phyloP scores from a whole-genome alignment of 2,113 vertebrate genomes.

The Opisthocomus hoazin region DNA sequence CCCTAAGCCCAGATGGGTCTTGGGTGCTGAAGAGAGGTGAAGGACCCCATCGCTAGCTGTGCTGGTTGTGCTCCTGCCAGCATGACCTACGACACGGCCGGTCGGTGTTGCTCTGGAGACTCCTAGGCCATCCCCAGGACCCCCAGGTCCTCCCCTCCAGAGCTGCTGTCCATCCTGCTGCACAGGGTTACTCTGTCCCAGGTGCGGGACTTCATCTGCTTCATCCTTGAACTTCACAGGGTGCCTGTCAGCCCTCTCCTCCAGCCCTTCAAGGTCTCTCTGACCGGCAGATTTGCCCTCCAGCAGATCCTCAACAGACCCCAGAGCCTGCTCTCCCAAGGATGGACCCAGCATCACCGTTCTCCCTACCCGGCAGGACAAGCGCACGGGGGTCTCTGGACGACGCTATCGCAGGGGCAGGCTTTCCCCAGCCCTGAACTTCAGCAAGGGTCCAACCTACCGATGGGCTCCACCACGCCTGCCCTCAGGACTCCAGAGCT shows the following conservation, averaged over 20 bases:
- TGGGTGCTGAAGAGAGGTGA: background rate
- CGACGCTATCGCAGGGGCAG: fast-evolving
- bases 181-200: background rate
- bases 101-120: too few relatives aligned
- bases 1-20: background rate
- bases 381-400: background rate
- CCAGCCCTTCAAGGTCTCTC: background rate
- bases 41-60: too few relatives aligned
- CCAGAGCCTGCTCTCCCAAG: too few relatives aligned
- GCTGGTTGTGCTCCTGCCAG: background rate
- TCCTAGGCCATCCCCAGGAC: background rate
- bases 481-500: background rate
- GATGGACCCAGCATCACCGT: background rate
- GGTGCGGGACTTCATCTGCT: background rate
- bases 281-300: too few relatives aligned
- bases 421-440: background rate
- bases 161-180: background rate
- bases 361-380: fast-evolving
- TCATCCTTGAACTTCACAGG: background rate
- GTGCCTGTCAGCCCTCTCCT: background rate
- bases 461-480: fast-evolving
- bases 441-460: background rate
- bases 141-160: background rate
- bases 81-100: fast-evolving
- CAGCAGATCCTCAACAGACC: background rate